These are phyloP conservation scores for Mus caroli DNA, from an alignment of 2,797 vertebrate species.

Conservation along the genomic window DNA sequence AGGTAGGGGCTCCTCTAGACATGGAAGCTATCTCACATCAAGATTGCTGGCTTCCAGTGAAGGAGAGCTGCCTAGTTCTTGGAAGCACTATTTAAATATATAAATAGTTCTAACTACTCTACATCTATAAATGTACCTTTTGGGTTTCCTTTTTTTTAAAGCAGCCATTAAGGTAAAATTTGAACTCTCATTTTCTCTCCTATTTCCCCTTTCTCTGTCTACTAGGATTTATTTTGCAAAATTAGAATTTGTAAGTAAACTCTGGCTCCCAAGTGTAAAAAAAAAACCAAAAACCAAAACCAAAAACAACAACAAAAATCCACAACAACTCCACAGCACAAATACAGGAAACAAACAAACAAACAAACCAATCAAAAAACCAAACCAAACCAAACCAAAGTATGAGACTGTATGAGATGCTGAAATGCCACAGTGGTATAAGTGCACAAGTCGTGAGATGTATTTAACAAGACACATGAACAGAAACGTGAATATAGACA, in stretches of 20 bases:
- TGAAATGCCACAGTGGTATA: neutral
- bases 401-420: neutral
- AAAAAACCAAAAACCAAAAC: neutral
- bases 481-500: neutral
- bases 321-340: neutral
- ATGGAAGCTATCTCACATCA: neutral
- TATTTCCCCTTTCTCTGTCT: neutral
- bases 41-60: neutral
- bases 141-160: slow-evolving; percentile 11
- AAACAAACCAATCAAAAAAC: too few relatives aligned
- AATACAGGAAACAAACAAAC: neutral
- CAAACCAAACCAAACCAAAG: too few relatives aligned
- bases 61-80: neutral
- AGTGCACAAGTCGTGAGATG: neutral
- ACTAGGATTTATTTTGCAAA: slow-evolving; percentile 13
- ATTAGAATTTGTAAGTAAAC: slow-evolving; percentile 36
- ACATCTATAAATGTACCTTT: neutral
- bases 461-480: neutral
- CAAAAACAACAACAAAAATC: neutral
- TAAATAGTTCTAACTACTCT: slow-evolving; percentile 19
- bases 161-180: slow-evolving; percentile 23
- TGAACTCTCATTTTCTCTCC: slow-evolving; percentile 24
- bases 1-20: neutral
- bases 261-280: slow-evolving; percentile 23
- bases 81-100: slow-evolving; percentile 15